These are phyloP conservation scores for Pangasius larnaudii DNA, from an alignment of 2,797 vertebrate genomes.

Conservation along the genomic window DNA sequence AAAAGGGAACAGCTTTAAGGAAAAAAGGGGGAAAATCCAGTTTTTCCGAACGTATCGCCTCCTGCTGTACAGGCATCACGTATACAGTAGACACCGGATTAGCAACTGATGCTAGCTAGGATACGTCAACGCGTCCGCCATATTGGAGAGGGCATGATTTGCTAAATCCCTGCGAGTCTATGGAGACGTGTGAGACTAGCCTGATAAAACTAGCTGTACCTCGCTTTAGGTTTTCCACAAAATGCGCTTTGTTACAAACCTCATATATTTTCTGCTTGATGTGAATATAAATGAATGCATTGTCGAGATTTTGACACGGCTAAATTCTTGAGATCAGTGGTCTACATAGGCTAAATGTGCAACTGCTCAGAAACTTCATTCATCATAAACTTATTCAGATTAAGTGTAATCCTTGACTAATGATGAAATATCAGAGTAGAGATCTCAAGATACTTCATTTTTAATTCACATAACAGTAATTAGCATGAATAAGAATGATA, in stretches of 20 bases:
- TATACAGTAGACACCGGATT: background rate
- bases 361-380: background rate
- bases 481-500: background rate
- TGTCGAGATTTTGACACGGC: background rate
- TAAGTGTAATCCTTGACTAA: background rate
- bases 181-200: background rate
- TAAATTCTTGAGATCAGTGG: background rate
- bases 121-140: constrained; percentile 7
- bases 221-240: background rate
- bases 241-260: background rate
- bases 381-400: background rate
- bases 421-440: background rate
- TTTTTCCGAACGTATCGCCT: constrained; percentile 6
- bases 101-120: background rate
- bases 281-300: background rate
- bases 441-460: background rate
- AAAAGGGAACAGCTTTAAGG: background rate
- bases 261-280: background rate
- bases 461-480: background rate
- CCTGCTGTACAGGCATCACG: background rate
- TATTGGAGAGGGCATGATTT: background rate
- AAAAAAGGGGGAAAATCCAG: background rate
- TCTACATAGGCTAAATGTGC: background rate
- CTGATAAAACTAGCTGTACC: background rate
- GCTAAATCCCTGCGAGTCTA: background rate